phyloP scores from a whole-genome alignment of 2,797 vertebrate genomes.

The Poecilia gillii region DNA sequence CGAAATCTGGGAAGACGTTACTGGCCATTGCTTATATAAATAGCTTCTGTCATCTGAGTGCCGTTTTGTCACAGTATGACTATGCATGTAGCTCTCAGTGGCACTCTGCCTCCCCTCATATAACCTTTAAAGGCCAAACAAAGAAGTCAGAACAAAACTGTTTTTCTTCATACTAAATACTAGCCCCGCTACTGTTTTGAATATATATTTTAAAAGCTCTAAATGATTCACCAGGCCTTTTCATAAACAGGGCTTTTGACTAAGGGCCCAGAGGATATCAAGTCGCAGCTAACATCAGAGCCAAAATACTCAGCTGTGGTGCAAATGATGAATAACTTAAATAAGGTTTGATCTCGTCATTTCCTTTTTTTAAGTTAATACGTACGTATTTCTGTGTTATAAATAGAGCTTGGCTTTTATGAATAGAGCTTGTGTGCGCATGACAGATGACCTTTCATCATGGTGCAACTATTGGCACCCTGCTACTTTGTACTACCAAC shows the following conservation, averaged over 20 bases:
- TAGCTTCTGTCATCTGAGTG: conserved; percentile 45
- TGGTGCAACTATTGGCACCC: neutral
- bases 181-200: conserved; percentile 3
- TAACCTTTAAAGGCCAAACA: conserved; percentile 22
- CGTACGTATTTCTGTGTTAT: neutral
- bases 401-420: neutral
- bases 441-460: neutral
- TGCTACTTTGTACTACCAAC: neutral
- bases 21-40: conserved; percentile 44
- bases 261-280: neutral
- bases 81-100: conserved; percentile 38
- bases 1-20: conserved; percentile 32
- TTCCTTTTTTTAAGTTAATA: neutral
- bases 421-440: neutral
- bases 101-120: neutral
- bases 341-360: neutral
- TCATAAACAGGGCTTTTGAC: conserved; percentile 1
- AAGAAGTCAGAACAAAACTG: conserved; percentile 16
- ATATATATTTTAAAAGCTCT: conserved; percentile 20
- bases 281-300: neutral
- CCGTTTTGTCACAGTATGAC: conserved; percentile 39
- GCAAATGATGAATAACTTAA: neutral
- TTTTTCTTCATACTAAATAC: neutral
- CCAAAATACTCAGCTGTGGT: neutral
- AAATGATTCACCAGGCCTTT: neutral